Percentiles rank a stretch among this genome's conserved stretches.
Evolutionary conservation across 2,888 invertebrate genomes (phyloP).

Genomic region (Spatulosminthurus flaviceps): DNA sequence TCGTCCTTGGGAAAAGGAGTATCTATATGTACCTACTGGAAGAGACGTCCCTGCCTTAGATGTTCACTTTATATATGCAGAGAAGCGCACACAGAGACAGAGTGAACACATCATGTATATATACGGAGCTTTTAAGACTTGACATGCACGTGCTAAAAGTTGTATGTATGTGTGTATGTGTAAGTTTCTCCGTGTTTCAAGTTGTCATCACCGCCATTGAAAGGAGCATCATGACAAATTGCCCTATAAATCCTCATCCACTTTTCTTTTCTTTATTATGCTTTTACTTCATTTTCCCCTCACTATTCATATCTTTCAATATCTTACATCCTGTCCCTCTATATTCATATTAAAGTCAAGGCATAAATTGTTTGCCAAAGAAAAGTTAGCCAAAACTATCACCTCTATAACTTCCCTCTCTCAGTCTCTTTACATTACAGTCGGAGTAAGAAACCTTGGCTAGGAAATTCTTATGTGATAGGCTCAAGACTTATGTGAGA

Average conservation of each 20-base stretch:
- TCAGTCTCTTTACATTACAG: constrained; percentile 1
- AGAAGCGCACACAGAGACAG: too few relatives aligned
- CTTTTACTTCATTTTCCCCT: constrained; percentile 45
- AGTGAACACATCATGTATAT: too few relatives aligned
- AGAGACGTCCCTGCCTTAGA: too few relatives aligned
- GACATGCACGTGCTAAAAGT: too few relatives aligned
- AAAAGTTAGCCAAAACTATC: background rate
- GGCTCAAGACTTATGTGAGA: too few relatives aligned
- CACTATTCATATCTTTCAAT: background rate
- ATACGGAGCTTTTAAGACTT: too few relatives aligned
- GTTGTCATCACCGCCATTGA: constrained; percentile 52
- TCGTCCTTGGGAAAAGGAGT: background rate
- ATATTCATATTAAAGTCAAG: constrained; percentile 29
- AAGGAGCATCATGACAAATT: constrained; percentile 52
- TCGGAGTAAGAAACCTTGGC: too few relatives aligned
- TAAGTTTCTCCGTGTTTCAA: background rate
- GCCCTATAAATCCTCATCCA: constrained; percentile 53
- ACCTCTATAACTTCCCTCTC: background rate
- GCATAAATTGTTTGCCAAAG: background rate
- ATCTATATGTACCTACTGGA: too few relatives aligned
- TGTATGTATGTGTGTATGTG: too few relatives aligned
- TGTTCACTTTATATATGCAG: too few relatives aligned
- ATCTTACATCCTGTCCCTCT: constrained; percentile 10
- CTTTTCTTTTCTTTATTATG: constrained; percentile 50
- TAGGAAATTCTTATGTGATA: too few relatives aligned